Conservation (phyloP, 2,888 invertebrate genomes). For the Spodoptera littoralis region DNA sequence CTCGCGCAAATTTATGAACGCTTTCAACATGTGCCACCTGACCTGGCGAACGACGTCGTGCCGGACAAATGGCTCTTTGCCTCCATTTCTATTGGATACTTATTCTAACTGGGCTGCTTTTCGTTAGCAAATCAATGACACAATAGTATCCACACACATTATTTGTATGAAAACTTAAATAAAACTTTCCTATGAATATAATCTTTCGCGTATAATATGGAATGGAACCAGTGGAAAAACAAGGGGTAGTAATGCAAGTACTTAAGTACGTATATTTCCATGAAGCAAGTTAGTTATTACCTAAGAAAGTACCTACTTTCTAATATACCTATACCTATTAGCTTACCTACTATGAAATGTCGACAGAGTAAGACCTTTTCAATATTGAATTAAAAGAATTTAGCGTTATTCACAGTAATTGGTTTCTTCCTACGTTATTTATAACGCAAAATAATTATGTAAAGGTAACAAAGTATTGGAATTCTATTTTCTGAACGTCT, state of each 20-base stretch:
- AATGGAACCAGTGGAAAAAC: too few species aligned
- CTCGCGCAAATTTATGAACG: constrained; percentile 85
- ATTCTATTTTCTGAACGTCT: constrained; percentile 12
- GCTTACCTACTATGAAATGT: too few species aligned
- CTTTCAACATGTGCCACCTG: constrained; percentile 87
- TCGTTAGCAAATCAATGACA: constrained; percentile 30
- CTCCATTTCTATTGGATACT: constrained; percentile 79
- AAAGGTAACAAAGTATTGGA: constrained; percentile 10
- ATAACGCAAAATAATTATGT: constrained; percentile 5
- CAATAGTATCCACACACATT: not conserved
- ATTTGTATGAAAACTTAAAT: too few species aligned
- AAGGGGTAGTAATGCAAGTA: too few species aligned
- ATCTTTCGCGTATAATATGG: too few species aligned
- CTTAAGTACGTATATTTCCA: too few species aligned
- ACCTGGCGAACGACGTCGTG: constrained; percentile 82
- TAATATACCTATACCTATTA: too few species aligned
- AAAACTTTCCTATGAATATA: too few species aligned
- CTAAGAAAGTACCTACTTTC: too few species aligned
- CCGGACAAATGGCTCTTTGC: constrained; percentile 80
- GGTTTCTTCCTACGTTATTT: constrained; percentile 19
- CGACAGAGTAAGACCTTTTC: too few species aligned
- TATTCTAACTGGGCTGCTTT: constrained; percentile 61
- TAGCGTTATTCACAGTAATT: constrained; percentile 20
- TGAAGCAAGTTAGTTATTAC: too few species aligned
- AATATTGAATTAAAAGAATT: too few species aligned